Conservation (phyloP, 2,888 invertebrate genomes). For the Scaptomyza caliginosa region DNA sequence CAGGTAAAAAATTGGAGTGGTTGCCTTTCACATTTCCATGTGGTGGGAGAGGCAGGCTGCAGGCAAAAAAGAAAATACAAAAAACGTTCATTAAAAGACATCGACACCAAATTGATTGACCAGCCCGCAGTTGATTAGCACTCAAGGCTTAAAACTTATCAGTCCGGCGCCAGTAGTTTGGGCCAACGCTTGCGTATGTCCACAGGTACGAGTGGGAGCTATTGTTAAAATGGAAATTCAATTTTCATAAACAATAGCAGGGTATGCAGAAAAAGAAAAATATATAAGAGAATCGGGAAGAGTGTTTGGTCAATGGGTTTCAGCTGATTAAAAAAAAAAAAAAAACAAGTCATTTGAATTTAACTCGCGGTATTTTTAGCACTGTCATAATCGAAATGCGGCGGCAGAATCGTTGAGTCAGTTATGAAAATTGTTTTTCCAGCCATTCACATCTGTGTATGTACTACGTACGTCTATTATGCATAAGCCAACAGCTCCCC, state of each 20-base stretch:
- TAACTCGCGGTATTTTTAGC: conserved; percentile 65
- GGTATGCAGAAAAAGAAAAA: neutral
- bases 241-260: conserved; percentile 60
- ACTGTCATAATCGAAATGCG: conserved; percentile 68
- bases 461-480: conserved; percentile 60
- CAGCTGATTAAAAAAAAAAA: conserved; percentile 49
- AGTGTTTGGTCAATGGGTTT: conserved; percentile 41
- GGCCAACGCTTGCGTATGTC: conserved; percentile 9
- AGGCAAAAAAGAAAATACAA: conserved; percentile 1
- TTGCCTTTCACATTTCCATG: conserved; percentile 38
- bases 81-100: conserved; percentile 63
- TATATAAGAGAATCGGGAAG: conserved; percentile 5
- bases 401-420: conserved; percentile 45
- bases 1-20: conserved; percentile 3
- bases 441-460: conserved; percentile 21
- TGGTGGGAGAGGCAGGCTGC: neutral
- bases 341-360: conserved; percentile 56
- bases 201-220: conserved; percentile 5
- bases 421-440: conserved; percentile 52
- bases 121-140: conserved; percentile 64
- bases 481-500: conserved; percentile 47
- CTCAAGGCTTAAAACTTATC: conserved; percentile 72
- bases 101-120: conserved; percentile 66
- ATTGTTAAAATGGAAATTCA: conserved; percentile 62
- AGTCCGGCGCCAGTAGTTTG: conserved; percentile 31